A percentile compares a stretch with the other conserved stretches of the same genome.
phyloP scores from a whole-genome alignment of 2,113 vertebrate genomes.

The Neomonachus schauinslandi region DNA sequence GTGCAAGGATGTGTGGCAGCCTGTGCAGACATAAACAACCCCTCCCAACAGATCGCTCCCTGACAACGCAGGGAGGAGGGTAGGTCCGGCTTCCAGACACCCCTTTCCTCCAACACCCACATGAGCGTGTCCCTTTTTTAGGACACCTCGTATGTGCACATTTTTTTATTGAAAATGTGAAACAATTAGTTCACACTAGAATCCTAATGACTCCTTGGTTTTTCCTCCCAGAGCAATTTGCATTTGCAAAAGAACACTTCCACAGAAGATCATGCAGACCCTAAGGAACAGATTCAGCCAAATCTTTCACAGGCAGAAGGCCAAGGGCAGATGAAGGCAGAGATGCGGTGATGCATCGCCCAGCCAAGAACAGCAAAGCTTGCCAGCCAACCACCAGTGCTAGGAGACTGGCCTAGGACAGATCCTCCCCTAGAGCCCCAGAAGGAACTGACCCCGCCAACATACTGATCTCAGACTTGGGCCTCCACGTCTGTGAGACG shows the following conservation, averaged over 20 bases:
- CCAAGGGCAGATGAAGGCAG: fast-evolving
- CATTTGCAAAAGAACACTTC: background rate
- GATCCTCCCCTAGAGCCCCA: too few relatives aligned
- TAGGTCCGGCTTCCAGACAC: background rate
- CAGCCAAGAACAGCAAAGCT: background rate
- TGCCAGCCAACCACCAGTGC: background rate
- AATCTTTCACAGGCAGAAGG: background rate
- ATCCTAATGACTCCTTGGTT: background rate
- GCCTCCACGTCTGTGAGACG: background rate
- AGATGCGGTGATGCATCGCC: fast-evolving
- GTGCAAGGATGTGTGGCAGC: background rate
- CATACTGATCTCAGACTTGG: background rate
- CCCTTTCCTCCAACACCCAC: background rate
- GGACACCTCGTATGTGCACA: background rate
- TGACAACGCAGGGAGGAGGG: fast-evolving
- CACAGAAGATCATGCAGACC: too few relatives aligned
- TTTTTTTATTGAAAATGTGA: background rate
- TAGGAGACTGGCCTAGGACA: background rate
- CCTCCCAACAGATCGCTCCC: background rate
- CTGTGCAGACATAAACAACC: background rate
- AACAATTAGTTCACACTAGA: background rate
- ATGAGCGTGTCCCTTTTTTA: background rate
- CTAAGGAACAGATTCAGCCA: background rate
- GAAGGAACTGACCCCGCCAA: background rate
- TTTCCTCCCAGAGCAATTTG: background rate